These are phyloP conservation scores for Tanypteryx hageni DNA, from an alignment of 2,888 invertebrate genomes.

Conservation along the genomic window DNA sequence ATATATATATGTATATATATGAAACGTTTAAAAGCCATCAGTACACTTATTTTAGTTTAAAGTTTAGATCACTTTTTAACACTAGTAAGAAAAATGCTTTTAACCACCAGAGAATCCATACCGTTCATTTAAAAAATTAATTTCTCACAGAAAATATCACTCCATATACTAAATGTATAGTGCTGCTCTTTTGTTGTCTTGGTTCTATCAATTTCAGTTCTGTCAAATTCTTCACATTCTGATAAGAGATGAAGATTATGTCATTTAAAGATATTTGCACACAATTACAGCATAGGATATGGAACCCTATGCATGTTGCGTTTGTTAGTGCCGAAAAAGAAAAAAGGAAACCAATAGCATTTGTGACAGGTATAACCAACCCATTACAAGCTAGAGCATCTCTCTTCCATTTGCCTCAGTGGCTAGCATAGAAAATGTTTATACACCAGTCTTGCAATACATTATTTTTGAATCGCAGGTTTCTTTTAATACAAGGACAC, in stretches of 20 bases:
- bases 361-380: slow-evolving; percentile 41
- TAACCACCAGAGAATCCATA: slow-evolving; percentile 63
- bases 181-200: slow-evolving; percentile 50
- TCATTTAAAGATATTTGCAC: slow-evolving; percentile 39
- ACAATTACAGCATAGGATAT: slow-evolving; percentile 38
- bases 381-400: slow-evolving; percentile 21
- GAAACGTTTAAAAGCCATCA: slow-evolving; percentile 63
- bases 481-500: slow-evolving; percentile 21
- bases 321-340: slow-evolving; percentile 47
- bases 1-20: slow-evolving; percentile 56
- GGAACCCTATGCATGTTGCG: slow-evolving; percentile 33
- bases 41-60: slow-evolving; percentile 60
- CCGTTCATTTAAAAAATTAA: slow-evolving; percentile 63
- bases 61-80: slow-evolving; percentile 57
- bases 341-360: slow-evolving; percentile 29
- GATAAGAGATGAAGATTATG: slow-evolving; percentile 39
- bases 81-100: slow-evolving; percentile 58
- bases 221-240: slow-evolving; percentile 13
- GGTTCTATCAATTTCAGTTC: slow-evolving; percentile 53
- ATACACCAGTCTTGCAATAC: slow-evolving; percentile 54
- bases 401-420: slow-evolving; percentile 17
- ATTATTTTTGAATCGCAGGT: slow-evolving; percentile 2
- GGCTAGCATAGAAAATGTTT: slow-evolving; percentile 43
- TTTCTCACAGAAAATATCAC: slow-evolving; percentile 64
- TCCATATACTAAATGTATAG: slow-evolving; percentile 62